Evolutionary conservation across 2,113 vertebrate genomes (phyloP).

Genomic region (Epinephelus lanceolatus): DNA sequence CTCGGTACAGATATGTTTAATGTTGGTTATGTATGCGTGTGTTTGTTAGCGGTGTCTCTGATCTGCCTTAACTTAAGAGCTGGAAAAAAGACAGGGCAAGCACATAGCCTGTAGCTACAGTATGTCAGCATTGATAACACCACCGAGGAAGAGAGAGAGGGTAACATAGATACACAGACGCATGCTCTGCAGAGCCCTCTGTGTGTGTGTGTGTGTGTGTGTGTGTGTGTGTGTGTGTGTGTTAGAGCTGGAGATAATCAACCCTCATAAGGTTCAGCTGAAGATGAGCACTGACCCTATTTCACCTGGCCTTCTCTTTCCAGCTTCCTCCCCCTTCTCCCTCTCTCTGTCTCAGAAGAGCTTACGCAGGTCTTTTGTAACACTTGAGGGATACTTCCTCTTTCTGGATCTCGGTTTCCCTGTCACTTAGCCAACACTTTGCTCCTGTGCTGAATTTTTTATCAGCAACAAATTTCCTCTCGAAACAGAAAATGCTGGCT

Average conservation of each 20-base stretch:
- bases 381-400: conserved; percentile 70
- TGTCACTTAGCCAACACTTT: conserved; percentile 76
- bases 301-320: conserved; percentile 71
- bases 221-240: conserved; percentile 36
- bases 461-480: conserved; percentile 67
- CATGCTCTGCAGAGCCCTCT: conserved; percentile 26
- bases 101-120: conserved; percentile 70
- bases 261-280: conserved; percentile 67
- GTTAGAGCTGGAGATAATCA: conserved; percentile 66
- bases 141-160: conserved; percentile 33
- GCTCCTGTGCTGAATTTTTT: conserved; percentile 68
- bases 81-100: conserved; percentile 62
- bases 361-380: conserved; percentile 74
- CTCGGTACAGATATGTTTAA: conserved; percentile 54
- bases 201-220: conserved; percentile 3
- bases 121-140: conserved; percentile 72
- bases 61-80: conserved; percentile 63
- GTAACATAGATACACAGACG: conserved; percentile 42
- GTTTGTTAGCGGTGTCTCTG: conserved; percentile 63
- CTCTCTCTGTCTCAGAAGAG: conserved; percentile 53
- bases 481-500: conserved; percentile 62
- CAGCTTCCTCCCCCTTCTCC: not conserved
- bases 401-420: conserved; percentile 50
- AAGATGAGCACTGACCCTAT: conserved; percentile 64
- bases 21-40: conserved; percentile 55